phyloP scores from a whole-genome alignment of 1,140 invertebrate genomes.

The Dreissena polymorpha region DNA sequence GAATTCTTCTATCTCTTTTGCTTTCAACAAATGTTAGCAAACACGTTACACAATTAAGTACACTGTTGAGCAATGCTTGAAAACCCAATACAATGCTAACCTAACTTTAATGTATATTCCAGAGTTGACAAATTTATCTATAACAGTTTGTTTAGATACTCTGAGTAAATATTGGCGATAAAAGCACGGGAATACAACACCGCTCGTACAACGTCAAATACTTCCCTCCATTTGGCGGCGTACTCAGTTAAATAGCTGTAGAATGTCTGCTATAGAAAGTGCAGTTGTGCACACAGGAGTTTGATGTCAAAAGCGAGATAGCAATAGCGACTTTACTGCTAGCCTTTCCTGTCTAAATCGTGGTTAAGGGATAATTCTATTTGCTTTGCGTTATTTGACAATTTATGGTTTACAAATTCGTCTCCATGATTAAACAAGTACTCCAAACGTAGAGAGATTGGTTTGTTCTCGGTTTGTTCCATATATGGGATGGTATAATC shows the following conservation, averaged over 20 bases:
- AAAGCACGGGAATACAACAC: constrained; percentile 38
- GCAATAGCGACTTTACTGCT: not conserved
- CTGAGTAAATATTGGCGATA: constrained; percentile 52
- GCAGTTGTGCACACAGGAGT: too few relatives aligned
- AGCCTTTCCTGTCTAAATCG: constrained; percentile 32
- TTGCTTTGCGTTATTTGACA: constrained; percentile 45
- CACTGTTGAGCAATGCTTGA: constrained; percentile 1
- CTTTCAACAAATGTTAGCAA: constrained; percentile 13
- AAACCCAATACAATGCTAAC: constrained; percentile 13
- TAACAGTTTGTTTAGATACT: constrained; percentile 51
- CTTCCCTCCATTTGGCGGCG: not conserved
- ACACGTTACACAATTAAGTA: constrained; percentile 20
- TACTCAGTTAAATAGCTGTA: constrained; percentile 6
- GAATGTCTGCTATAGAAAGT: not conserved
- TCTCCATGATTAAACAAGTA: constrained; percentile 8
- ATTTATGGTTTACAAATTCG: constrained; percentile 1
- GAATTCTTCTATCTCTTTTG: too few relatives aligned
- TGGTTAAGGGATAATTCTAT: constrained; percentile 19
- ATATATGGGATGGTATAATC: too few relatives aligned
- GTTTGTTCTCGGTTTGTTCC: too few relatives aligned
- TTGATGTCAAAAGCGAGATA: constrained; percentile 5
- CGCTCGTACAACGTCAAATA: constrained; percentile 20
- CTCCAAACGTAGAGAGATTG: not conserved
- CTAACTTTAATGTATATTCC: constrained; percentile 45
- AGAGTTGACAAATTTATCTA: constrained; percentile 56